These are phyloP conservation scores for Leucoma salicis DNA, from an alignment of 2,888 invertebrate species.

Conservation along the genomic window DNA sequence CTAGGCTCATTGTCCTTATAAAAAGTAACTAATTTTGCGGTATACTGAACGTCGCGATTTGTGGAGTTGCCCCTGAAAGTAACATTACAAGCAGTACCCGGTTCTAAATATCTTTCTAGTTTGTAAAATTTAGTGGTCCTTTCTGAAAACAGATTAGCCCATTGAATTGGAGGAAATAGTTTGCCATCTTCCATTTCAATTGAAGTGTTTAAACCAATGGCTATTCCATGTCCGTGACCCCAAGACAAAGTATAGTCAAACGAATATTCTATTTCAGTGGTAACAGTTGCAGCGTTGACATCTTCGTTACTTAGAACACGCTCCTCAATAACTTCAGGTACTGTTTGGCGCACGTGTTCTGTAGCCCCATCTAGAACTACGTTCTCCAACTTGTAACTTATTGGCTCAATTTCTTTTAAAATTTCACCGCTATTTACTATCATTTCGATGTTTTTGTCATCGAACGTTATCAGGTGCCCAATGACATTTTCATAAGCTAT, in stretches of 20 bases:
- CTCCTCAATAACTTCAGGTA: slow-evolving; percentile 79
- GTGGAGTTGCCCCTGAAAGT: slow-evolving; percentile 88
- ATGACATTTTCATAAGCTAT: slow-evolving; percentile 85
- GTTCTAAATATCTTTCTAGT: slow-evolving; percentile 85
- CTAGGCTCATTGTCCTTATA: slow-evolving; percentile 84
- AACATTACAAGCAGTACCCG: slow-evolving; percentile 92
- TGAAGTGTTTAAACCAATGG: slow-evolving; percentile 86
- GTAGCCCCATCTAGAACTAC: slow-evolving; percentile 83
- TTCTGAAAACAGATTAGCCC: slow-evolving; percentile 84
- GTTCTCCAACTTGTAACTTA: slow-evolving; percentile 87
- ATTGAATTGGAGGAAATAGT: slow-evolving; percentile 83
- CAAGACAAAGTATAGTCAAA: slow-evolving; percentile 88
- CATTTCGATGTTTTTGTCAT: slow-evolving; percentile 82
- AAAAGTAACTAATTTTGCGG: slow-evolving; percentile 86
- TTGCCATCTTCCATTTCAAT: slow-evolving; percentile 83
- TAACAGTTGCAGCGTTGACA: slow-evolving; percentile 83
- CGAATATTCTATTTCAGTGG: slow-evolving; percentile 87
- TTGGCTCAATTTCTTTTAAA: slow-evolving; percentile 90
- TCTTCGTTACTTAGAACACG: slow-evolving; percentile 77
- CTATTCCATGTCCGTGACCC: slow-evolving; percentile 89
- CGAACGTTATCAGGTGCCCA: slow-evolving; percentile 86
- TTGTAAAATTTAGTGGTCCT: slow-evolving; percentile 81
- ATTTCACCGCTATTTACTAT: slow-evolving; percentile 86
- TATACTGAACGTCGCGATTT: slow-evolving; percentile 88
- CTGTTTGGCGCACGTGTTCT: slow-evolving; percentile 70